Evolutionary conservation across 2,797 vertebrate genomes (phyloP).

Genomic region (Chaetodon trifasciatus): DNA sequence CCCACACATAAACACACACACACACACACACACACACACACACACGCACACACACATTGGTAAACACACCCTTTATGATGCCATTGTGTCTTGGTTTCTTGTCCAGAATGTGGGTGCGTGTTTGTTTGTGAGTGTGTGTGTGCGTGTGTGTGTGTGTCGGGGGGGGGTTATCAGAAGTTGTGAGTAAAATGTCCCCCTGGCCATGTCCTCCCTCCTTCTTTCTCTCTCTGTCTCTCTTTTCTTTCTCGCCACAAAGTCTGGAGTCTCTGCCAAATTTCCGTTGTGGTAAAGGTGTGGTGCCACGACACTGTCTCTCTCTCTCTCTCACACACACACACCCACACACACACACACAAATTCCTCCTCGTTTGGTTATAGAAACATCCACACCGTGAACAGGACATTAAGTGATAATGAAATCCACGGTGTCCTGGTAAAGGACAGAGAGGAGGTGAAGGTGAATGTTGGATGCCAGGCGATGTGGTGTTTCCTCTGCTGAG

Average conservation of each 20-base stretch:
- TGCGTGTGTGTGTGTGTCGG: constrained; percentile 19
- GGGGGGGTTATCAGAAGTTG: constrained; percentile 48
- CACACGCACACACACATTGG: constrained; percentile 50
- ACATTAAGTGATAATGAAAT: constrained; percentile 13
- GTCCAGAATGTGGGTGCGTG: constrained; percentile 61
- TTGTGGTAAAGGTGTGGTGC: constrained; percentile 88
- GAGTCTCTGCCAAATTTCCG: constrained; percentile 87
- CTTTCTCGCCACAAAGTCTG: constrained; percentile 86
- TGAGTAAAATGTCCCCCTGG: constrained; percentile 53
- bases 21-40: constrained; percentile 53
- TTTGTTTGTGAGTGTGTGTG: constrained; percentile 37
- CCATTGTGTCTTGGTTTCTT: constrained; percentile 76
- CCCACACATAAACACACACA: constrained; percentile 80
- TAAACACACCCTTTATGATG: constrained; percentile 75
- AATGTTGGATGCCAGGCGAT: neutral
- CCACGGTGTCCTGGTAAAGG: neutral
- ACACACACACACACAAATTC: neutral
- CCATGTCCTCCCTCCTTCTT: constrained; percentile 51
- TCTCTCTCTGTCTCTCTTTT: constrained; percentile 60
- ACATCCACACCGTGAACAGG: neutral
- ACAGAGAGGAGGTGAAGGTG: neutral
- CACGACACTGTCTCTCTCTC: constrained; percentile 54
- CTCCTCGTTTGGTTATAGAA: constrained; percentile 7
- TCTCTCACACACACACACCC: constrained; percentile 12
- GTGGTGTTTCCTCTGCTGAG: constrained; percentile 8